These are phyloP conservation scores for Hypotaenidia okinawae DNA, from an alignment of 2,797 vertebrate species.

Conservation along the genomic window DNA sequence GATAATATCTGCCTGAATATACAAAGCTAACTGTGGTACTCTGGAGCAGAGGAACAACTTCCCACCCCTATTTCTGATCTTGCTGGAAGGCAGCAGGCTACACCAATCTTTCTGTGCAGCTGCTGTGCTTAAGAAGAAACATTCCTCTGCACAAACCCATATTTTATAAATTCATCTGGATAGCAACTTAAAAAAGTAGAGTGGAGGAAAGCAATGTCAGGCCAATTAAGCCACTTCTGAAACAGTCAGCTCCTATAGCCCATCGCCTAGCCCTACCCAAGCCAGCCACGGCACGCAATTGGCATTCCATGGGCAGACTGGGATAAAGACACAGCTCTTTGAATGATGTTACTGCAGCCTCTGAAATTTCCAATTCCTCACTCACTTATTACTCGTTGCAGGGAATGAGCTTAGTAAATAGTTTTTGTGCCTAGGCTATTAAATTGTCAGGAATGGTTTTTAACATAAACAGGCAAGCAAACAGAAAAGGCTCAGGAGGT, in stretches of 20 bases:
- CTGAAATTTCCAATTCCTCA: slow-evolving; percentile 8
- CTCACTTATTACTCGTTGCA: neutral
- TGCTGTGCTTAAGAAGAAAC: neutral
- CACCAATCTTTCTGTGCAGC: neutral
- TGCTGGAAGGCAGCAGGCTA: neutral
- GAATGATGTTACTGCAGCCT: neutral
- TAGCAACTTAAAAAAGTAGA: neutral
- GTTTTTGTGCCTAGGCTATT: slow-evolving; percentile 18
- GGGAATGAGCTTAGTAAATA: neutral
- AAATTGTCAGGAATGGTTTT: slow-evolving; percentile 25
- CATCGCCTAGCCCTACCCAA: neutral
- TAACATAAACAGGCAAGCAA: neutral
- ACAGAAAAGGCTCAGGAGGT: neutral
- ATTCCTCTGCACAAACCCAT: neutral
- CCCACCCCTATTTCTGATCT: slow-evolving; percentile 3
- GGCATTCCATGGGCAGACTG: neutral
- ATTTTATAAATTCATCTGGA: neutral
- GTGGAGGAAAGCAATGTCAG: neutral
- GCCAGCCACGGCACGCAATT: neutral
- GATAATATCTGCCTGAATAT: neutral
- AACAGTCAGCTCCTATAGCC: neutral
- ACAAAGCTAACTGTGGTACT: neutral
- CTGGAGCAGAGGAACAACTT: neutral
- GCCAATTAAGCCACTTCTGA: neutral
- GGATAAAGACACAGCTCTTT: neutral